phyloP scores from a whole-genome alignment of 2,113 vertebrate species.

The Ammospiza caudacuta region DNA sequence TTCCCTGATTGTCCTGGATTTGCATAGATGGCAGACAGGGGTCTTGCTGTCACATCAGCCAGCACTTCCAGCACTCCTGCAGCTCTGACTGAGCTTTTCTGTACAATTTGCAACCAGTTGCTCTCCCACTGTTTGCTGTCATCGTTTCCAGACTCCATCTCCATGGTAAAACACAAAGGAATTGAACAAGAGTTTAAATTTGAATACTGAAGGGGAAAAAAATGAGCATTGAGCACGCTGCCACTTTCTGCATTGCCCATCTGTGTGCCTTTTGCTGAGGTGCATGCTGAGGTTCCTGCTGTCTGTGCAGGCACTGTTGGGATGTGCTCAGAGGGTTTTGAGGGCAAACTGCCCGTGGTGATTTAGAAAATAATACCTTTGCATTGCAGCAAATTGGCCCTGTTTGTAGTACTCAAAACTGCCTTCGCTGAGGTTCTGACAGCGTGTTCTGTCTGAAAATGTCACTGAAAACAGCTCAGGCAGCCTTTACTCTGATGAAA shows the following conservation, averaged over 20 bases:
- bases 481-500: background rate
- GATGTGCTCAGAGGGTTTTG: background rate
- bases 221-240: background rate
- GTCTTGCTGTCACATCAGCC: background rate
- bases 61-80: background rate
- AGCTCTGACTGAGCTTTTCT: background rate
- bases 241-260: background rate
- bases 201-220: background rate
- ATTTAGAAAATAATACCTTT: background rate
- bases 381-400: background rate
- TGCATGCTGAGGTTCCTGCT: rapidly evolving
- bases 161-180: background rate
- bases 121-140: background rate
- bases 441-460: background rate
- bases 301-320: background rate
- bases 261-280: background rate
- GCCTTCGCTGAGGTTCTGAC: background rate
- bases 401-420: background rate
- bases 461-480: background rate
- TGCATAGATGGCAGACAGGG: background rate
- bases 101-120: background rate
- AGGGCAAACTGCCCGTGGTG: background rate
- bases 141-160: background rate
- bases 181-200: background rate
- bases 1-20: background rate